Conservation (phyloP, 2,113 vertebrate species). For the Grammomys dolichurus region DNA sequence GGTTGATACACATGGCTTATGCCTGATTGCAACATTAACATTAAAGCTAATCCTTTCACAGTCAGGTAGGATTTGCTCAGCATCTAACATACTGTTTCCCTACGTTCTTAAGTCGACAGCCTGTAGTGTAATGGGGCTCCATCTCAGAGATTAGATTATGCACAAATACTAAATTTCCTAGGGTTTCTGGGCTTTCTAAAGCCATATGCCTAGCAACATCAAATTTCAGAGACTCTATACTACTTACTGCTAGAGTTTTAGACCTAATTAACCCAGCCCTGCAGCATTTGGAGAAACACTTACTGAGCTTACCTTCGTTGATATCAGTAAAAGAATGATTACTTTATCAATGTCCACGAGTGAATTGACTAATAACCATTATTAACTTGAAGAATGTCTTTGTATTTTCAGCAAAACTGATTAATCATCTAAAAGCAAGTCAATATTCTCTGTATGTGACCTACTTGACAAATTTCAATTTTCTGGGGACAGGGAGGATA, state of each 20-base stretch:
- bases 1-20: not conserved
- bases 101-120: not conserved
- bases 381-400: conserved; percentile 16
- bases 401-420: conserved; percentile 1
- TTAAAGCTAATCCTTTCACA: conserved; percentile 36
- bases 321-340: not conserved
- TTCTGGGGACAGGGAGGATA: not conserved
- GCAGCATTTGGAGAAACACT: not conserved
- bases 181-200: not conserved
- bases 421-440: not conserved
- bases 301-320: not conserved
- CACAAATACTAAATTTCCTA: not conserved
- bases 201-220: not conserved
- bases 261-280: not conserved
- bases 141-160: not conserved
- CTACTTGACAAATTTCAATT: not conserved
- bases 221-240: not conserved
- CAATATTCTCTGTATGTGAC: not conserved
- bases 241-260: not conserved
- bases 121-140: not conserved
- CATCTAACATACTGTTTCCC: conserved; percentile 29
- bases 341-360: not conserved
- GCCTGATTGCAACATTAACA: conserved; percentile 42
- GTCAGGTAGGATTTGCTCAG: not conserved
- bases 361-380: not conserved